Base-by-base conservation (phyloP, 2,888 invertebrate species). In the Oxystoma pomonae region DNA sequence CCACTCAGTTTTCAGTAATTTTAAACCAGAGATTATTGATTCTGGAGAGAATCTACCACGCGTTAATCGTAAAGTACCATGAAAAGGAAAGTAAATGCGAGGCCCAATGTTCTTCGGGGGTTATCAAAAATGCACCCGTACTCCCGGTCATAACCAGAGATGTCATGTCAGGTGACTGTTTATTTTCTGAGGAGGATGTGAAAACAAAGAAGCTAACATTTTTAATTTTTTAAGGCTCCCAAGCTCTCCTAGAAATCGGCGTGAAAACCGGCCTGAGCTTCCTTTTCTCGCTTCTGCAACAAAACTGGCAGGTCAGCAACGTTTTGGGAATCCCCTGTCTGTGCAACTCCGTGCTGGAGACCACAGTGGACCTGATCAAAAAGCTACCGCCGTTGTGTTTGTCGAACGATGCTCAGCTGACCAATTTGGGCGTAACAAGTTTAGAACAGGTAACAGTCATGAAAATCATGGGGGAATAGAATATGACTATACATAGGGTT, bases 231-330 rank as follows among this genome's bases (percentile, higher is more conserved):
- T 55, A 75, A 53, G 82, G 82, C 49, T 81, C 83, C 50, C 83
- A 85, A 71, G 85, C 85, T 1, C 76, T 87, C 60, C 75, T 87
- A 55, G 86, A 87, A 78, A 81, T 87, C 69, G 86, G 86, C 3
- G 84, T 87, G 1, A 83, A 83, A 74, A 86, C 86, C 52, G 86
- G 86, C 0, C 78, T 87, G 3, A 84, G 82, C 65, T 76, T 87
- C 56, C 72, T 87, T 20, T 87, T 87, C 74, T 82, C 85, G 5
- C 74, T 87, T 20, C 77, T 87, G 18, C 78, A 80, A 67, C 85
- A 87, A 71, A 86, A 85, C 75, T 87, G 86, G 86, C 78, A 81
- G 68, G 78, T 78, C 49, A 78, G 80, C 65, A 76, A 73, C 49
- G 71, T 76, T 17, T 70, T 79, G 52, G 80, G 80, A 2, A 74